Conservation (phyloP, 2,113 vertebrate genomes). For the Rhynchomys soricoides region DNA sequence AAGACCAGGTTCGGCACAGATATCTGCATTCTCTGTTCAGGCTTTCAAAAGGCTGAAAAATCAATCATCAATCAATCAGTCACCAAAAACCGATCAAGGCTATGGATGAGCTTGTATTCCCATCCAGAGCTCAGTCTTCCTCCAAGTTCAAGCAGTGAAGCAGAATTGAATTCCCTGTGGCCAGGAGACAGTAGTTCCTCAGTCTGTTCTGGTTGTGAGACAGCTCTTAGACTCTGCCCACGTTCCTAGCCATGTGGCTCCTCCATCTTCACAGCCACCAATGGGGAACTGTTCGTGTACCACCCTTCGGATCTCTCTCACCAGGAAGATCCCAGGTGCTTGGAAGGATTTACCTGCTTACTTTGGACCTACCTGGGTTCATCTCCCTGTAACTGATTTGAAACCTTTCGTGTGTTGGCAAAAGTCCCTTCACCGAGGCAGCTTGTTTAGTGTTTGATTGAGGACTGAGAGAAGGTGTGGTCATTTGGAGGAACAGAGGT, state of each 20-base stretch:
- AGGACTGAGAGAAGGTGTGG: neutral
- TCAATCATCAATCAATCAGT: neutral
- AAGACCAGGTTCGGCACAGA: neutral
- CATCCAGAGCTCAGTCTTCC: neutral
- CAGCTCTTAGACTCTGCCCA: neutral
- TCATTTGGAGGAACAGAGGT: neutral
- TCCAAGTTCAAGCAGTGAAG: neutral
- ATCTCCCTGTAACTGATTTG: neutral
- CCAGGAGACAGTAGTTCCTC: neutral
- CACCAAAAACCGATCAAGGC: neutral
- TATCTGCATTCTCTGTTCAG: neutral
- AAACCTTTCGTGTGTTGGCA: neutral
- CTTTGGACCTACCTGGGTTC: neutral
- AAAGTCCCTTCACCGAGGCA: neutral
- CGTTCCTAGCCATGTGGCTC: neutral
- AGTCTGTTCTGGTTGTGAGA: neutral
- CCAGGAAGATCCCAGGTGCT: neutral
- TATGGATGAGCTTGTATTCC: neutral
- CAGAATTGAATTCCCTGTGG: neutral
- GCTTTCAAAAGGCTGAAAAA: neutral
- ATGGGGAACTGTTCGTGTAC: neutral
- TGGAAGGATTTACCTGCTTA: neutral
- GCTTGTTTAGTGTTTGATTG: neutral
- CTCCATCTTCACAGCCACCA: neutral
- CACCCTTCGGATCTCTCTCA: neutral